These are phyloP conservation scores for Parapsyche elsis DNA, from an alignment of 1,140 invertebrate species.

Conservation along the genomic window DNA sequence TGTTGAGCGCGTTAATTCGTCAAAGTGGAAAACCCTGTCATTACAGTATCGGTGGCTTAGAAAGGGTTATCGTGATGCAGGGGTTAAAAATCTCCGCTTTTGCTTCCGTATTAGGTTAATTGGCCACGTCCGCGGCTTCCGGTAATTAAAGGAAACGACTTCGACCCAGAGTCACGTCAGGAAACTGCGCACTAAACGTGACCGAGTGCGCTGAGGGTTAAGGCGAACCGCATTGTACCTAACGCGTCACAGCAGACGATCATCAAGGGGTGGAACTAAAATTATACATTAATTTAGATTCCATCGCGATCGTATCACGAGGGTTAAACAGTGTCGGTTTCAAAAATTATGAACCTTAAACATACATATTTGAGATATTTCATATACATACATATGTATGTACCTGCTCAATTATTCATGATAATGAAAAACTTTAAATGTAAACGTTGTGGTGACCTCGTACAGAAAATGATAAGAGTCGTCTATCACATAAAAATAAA, in stretches of 20 bases:
- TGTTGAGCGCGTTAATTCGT: too few species aligned
- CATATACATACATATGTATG: not conserved
- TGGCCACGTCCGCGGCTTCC: slow-evolving; percentile 20
- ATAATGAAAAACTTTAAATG: not conserved
- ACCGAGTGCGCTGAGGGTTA: not conserved
- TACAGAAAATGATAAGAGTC: too few species aligned
- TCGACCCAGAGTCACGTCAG: slow-evolving; percentile 27
- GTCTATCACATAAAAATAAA: not conserved
- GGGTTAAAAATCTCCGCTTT: not conserved
- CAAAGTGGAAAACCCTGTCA: too few species aligned
- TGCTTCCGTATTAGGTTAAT: slow-evolving; percentile 6
- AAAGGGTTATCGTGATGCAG: too few species aligned
- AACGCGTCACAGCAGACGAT: not conserved
- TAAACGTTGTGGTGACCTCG: too few species aligned
- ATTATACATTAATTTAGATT: not conserved
- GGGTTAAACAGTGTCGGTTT: not conserved
- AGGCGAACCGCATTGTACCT: not conserved
- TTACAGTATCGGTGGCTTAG: too few species aligned
- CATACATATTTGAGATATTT: not conserved
- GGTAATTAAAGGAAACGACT: slow-evolving; percentile 36
- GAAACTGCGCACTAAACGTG: slow-evolving; percentile 19
- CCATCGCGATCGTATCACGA: not conserved
- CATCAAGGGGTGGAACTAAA: not conserved
- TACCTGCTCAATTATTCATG: too few species aligned
- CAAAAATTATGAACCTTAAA: not conserved